A percentile compares a stretch with the other conserved stretches of the same genome.
Conservation (phyloP, 64 coral and sea anemone genomes). For the Stichodactyla mertensii region DNA sequence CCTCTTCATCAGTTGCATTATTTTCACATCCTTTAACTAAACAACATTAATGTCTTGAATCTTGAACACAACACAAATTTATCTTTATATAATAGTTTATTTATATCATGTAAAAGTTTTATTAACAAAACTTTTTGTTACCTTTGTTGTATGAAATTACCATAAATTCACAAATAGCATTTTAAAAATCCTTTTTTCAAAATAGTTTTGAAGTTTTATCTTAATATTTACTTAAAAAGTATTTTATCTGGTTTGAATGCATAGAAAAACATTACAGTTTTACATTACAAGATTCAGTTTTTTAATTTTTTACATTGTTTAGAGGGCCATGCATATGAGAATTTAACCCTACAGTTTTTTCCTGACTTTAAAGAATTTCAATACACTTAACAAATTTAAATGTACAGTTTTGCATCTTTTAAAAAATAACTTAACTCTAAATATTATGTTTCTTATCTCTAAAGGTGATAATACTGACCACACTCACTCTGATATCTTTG, state of each 20-base stretch:
- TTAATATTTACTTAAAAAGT: neutral
- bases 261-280: neutral
- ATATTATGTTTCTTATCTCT: too few relatives aligned
- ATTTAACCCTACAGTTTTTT: too few relatives aligned
- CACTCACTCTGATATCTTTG: too few relatives aligned
- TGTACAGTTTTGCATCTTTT: too few relatives aligned
- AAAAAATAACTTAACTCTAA: too few relatives aligned
- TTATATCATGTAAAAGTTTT: neutral
- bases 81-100: neutral
- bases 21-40: too few relatives aligned
- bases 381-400: too few relatives aligned
- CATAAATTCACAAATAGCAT: neutral
- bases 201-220: neutral
- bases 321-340: too few relatives aligned
- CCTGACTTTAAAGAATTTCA: too few relatives aligned
- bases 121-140: neutral
- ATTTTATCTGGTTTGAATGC: neutral
- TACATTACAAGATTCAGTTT: neutral
- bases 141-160: neutral
- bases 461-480: too few relatives aligned
- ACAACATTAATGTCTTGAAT: too few relatives aligned
- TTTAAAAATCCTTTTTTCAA: neutral
- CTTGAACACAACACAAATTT: neutral
- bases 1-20: too few relatives aligned
- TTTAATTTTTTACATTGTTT: neutral